A percentile compares a stretch with the other conserved stretches of the same genome.
phyloP scores from a whole-genome alignment of 2,888 invertebrate species.

The Melitaea athalia region DNA sequence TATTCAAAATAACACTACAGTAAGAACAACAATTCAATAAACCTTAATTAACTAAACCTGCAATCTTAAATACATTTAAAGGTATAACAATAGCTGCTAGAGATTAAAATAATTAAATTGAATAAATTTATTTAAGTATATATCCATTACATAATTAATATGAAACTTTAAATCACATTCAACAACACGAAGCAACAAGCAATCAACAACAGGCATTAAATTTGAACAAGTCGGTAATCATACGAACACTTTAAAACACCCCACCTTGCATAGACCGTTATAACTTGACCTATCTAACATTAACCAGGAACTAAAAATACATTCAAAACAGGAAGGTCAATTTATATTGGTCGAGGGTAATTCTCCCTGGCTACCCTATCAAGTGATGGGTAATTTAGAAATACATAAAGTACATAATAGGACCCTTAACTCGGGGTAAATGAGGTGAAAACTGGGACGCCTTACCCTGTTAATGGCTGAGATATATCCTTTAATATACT shows the following conservation, averaged over 20 bases:
- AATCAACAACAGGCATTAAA: constrained; percentile 67
- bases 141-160: constrained; percentile 15
- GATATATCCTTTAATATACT: constrained; percentile 14
- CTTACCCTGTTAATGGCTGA: constrained; percentile 60
- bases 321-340: constrained; percentile 48
- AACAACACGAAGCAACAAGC: constrained; percentile 15
- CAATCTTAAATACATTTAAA: background rate
- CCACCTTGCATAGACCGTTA: constrained; percentile 51
- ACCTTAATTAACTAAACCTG: background rate
- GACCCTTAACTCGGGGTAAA: constrained; percentile 77
- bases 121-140: background rate
- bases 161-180: constrained; percentile 41
- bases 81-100: background rate
- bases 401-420: constrained; percentile 83
- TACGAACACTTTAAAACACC: constrained; percentile 76
- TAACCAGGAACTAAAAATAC: constrained; percentile 1
- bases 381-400: constrained; percentile 82
- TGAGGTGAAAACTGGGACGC: constrained; percentile 79
- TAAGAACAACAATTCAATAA: no score
- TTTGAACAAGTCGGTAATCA: constrained; percentile 78
- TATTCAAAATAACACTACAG: no score
- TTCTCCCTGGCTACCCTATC: constrained; percentile 62
- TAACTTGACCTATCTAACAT: background rate
- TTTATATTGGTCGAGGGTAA: constrained; percentile 60
- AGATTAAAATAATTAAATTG: background rate